A percentile compares a stretch with the other conserved stretches of the same genome.
Conservation (phyloP, 2,888 invertebrate genomes). For the Tryphoninae sp. region DNA sequence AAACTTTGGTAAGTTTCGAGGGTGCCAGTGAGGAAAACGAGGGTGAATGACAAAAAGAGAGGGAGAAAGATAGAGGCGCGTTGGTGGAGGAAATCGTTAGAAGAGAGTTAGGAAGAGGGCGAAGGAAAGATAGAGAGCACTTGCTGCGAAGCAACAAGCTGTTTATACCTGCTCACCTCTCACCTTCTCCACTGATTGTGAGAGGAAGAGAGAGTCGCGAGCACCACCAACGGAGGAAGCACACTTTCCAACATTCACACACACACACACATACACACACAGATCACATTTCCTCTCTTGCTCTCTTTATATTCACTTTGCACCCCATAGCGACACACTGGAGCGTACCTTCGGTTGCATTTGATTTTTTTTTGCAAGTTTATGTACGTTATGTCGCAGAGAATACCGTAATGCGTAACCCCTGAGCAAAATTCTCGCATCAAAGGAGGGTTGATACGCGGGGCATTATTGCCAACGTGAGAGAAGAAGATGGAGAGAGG, state of each 20-base stretch:
- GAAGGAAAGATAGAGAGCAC: constrained; percentile 63
- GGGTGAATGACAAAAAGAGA: not conserved
- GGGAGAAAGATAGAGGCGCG: constrained; percentile 28
- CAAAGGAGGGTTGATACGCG: constrained; percentile 22
- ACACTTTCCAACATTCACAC: constrained; percentile 45
- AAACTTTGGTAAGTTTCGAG: constrained; percentile 9
- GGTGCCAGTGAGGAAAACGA: not conserved
- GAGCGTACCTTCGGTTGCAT: constrained; percentile 29
- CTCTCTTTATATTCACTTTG: constrained; percentile 28
- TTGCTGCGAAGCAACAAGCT: constrained; percentile 80
- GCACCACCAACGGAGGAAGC: constrained; percentile 53
- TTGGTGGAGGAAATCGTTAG: constrained; percentile 54
- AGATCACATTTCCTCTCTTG: constrained; percentile 39
- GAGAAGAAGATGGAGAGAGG: constrained; percentile 32
- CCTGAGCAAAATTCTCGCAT: constrained; percentile 10
- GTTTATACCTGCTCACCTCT: constrained; percentile 77
- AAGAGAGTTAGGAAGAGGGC: constrained; percentile 57
- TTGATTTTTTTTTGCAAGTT: constrained; percentile 65
- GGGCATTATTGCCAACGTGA: constrained; percentile 20
- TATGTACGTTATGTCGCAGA: constrained; percentile 51
- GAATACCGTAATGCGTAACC: constrained; percentile 68
- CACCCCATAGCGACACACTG: constrained; percentile 13
- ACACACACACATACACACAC: too few species aligned
- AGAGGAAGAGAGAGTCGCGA: constrained; percentile 60
- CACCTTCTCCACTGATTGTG: constrained; percentile 64